A percentile compares a stretch with the other conserved stretches of the same genome.
These are phyloP conservation scores for Physella acuta DNA, from an alignment of 1,140 invertebrate genomes.

Conservation along the genomic window DNA sequence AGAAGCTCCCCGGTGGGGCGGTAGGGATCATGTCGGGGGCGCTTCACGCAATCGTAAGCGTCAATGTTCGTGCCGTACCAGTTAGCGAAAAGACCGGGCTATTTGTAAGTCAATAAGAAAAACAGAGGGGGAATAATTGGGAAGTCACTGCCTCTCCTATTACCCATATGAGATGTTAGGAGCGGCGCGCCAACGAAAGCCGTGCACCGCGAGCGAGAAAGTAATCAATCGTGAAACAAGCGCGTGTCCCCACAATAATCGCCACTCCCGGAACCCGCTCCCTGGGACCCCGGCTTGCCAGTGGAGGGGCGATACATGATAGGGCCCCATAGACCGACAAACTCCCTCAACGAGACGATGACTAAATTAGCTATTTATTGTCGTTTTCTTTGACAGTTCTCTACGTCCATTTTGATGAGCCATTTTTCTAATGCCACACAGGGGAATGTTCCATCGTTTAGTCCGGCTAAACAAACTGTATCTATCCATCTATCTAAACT, in stretches of 20 bases:
- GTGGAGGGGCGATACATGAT: slow-evolving; percentile 12
- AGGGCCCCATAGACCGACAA: slow-evolving; percentile 9
- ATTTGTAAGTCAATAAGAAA: slow-evolving; percentile 25
- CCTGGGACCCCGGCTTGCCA: slow-evolving; percentile 10
- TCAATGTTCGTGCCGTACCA: slow-evolving; percentile 7
- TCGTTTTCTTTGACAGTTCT: slow-evolving; percentile 23
- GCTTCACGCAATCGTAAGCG: slow-evolving; percentile 16
- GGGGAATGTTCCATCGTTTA: no score
- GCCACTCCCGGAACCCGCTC: neutral
- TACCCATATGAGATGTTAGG: slow-evolving; percentile 7
- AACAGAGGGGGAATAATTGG: slow-evolving; percentile 23
- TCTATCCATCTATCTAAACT: no score
- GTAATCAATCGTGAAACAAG: slow-evolving; percentile 20
- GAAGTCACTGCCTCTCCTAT: slow-evolving; percentile 10
- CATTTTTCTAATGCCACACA: slow-evolving; percentile 13
- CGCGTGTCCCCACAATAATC: slow-evolving; percentile 25
- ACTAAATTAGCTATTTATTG: slow-evolving; percentile 27
- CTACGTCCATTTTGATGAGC: slow-evolving; percentile 21
- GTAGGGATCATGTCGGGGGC: neutral
- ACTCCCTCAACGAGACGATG: slow-evolving; percentile 20
- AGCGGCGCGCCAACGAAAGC: neutral
- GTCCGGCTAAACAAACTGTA: no score
- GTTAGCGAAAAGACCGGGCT: neutral
- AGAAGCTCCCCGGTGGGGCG: neutral
- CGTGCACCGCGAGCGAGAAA: slow-evolving; percentile 13